phyloP scores from a whole-genome alignment of 64 coral and sea anemone species.

The Pocillopora verrucosa region DNA sequence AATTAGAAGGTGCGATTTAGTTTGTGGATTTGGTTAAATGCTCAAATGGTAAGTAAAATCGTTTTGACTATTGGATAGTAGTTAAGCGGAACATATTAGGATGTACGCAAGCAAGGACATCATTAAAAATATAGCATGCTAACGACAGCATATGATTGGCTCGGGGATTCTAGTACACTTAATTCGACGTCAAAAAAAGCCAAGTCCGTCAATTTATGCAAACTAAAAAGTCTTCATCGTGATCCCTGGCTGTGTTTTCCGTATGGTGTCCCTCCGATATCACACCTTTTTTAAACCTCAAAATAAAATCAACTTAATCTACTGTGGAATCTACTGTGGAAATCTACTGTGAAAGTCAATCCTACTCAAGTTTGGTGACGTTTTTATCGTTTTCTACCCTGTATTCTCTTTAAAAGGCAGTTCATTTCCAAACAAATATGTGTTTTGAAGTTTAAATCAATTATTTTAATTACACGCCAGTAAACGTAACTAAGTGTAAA shows the following conservation, averaged over 20 bases:
- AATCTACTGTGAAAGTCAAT: not conserved
- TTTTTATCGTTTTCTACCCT: not conserved
- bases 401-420: not conserved
- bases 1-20: not conserved
- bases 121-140: slow-evolving; percentile 1
- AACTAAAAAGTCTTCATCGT: no score
- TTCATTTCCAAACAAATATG: not conserved
- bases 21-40: not conserved
- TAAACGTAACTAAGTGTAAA: not conserved
- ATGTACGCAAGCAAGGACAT: not conserved
- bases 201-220: no score
- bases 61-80: not conserved
- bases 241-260: no score
- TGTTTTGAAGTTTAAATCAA: not conserved
- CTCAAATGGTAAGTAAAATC: not conserved
- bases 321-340: not conserved
- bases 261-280: not conserved
- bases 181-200: no score
- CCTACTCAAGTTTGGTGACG: not conserved
- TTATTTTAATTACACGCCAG: not conserved
- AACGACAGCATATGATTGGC: no score
- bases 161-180: no score
- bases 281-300: not conserved
- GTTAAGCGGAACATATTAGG: not conserved
- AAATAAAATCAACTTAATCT: not conserved